Evolutionary conservation across 2,797 vertebrate species (phyloP), one percentile per base, ranked within the genome.

Genomic region (Myoxocephalus aenaeus): DNA sequence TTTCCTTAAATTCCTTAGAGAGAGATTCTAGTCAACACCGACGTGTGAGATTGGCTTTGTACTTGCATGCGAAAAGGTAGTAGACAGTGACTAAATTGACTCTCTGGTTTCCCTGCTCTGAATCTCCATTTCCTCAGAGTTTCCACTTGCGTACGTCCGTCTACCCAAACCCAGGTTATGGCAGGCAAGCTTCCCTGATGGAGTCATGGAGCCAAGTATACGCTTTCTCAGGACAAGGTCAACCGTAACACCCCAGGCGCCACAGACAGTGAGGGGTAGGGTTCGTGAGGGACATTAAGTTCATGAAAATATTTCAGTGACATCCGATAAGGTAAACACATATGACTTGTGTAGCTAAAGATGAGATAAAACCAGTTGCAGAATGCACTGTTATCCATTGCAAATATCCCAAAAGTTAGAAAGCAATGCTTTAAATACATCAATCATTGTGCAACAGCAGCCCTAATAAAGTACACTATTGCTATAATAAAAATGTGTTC

Each of bases 61-160:
- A 96, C 94, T 97, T 92, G 93, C 96, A 96, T 95, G 96, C 93
- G 89, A 95, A 94, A 96, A 95, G 95, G 93, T 95, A 94, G 93
- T 94, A 93, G 95, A 95, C 96, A 91, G 86, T 92, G 95, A 94
- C 92, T 94, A 94, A 92, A 96, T 95, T 93, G 95, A 95, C 95
- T 90, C 94, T 90, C 94, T 93, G 94, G 92, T 96, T 98, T 96
- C 96, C 96, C 96, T 91, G 92, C 95, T 95, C 95, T 92, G 89
- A 86, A 92, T 96, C 93, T 96, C 96, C 95, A 95, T 96, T 98
- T 98, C 97, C 97, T 97, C 96, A 95, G 84, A 94, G 89, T 97
- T 98, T 98, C 97, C 96, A 97, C 95, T 97, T 97, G 95, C 96
- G 96, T 96, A 96, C 81, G 96, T 97, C 96, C 96, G 96, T 95